Base-by-base conservation (phyloP, 2,888 invertebrate genomes). In the Horisme vitalbata region DNA sequence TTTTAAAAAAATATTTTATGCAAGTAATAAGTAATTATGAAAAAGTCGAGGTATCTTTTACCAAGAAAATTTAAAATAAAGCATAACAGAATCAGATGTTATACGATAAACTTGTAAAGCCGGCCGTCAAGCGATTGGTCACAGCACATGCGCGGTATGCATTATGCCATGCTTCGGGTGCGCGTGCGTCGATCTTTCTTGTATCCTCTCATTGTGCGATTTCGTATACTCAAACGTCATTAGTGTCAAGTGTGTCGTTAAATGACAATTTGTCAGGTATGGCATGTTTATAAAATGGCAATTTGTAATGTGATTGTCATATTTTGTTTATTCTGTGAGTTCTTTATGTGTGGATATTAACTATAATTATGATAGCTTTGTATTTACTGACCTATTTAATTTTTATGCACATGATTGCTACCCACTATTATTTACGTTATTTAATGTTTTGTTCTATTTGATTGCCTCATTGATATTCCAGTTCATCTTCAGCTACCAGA, bases 141-240 rank as follows among this genome's bases (percentile, higher is more conserved):
- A 59, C 61, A 52, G 56, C 34, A 45, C 57, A 59, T 61, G 52
- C 28, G 56, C 62, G 53, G 39, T 33, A 32, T 41, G 63, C 59
- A 47, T 41, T 47, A 36, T 36, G 31, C 20, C 18, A 35, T 13
- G 23, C 52, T 44, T 46, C 45, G 37, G 14, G 44, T 32, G 61
- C 64, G 63, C 72, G 68, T 60, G 68, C 63, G 60, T 47, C 58
- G 57, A 49, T 52, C 52, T 32, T 38, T 35, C 47, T 55, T 59
- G 57, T 57, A 46, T 62, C 62, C 53, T 68, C 74, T 76, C 65
- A 77, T 79, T 83, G 79, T 77, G 75, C 76, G 70, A 82, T 82
- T 81, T 73, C 63, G 71, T 77, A 82, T 74, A 80, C 74, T 65
- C 73, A 65, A 63, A 64, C 63, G 65, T 71, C 76, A 77, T 83